Percentiles rank a stretch among this genome's conserved stretches.
Evolutionary conservation across 1,140 invertebrate species (phyloP).

Genomic region (roundworm (Caenorhabditis elegans)): DNA sequence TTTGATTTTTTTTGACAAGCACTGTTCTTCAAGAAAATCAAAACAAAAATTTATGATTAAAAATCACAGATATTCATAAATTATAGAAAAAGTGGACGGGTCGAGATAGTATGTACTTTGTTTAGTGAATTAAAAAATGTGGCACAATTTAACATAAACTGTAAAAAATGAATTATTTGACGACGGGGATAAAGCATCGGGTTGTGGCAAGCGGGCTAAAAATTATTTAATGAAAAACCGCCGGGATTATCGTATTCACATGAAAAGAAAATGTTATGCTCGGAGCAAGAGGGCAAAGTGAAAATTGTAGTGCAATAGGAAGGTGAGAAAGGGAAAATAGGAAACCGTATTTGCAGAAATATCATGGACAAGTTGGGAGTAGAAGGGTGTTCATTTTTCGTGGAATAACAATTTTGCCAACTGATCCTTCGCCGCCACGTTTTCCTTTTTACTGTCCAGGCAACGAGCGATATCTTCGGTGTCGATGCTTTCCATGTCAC

Average conservation of each 20-base stretch:
- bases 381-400: slow-evolving; percentile 22
- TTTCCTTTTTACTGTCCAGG: slow-evolving; percentile 50
- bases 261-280: background rate
- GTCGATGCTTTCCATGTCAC: slow-evolving; percentile 44
- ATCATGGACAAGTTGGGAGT: background rate
- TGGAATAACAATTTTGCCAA: slow-evolving; percentile 57
- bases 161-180: background rate
- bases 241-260: too few species aligned
- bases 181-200: background rate
- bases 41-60: background rate
- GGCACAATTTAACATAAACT: background rate
- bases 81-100: background rate
- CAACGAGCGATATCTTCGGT: slow-evolving; percentile 52
- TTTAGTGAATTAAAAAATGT: background rate
- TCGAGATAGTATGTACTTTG: slow-evolving; percentile 21
- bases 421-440: slow-evolving; percentile 59
- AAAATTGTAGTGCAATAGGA: background rate
- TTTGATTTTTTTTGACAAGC: too few species aligned
- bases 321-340: background rate
- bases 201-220: background rate
- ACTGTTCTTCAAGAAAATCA: background rate
- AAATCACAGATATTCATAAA: slow-evolving; percentile 25
- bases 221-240: too few species aligned
- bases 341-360: slow-evolving; percentile 4
- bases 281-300: background rate